phyloP scores from a whole-genome alignment of 2,113 vertebrate species.

The Sisor rabdophorus region DNA sequence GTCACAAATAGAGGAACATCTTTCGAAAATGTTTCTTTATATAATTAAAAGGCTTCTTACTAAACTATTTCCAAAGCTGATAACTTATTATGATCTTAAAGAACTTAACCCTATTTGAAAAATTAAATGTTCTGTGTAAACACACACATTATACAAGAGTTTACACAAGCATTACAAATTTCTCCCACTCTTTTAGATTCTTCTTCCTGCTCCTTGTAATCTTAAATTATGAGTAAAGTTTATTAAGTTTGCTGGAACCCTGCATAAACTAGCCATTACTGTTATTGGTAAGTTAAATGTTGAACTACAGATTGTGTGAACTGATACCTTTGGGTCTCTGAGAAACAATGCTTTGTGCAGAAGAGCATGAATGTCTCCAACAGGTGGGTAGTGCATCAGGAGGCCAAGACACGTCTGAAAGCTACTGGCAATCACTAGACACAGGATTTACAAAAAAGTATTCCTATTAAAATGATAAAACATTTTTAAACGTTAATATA shows the following conservation, averaged over 20 bases:
- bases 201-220: not conserved
- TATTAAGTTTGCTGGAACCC: too few species aligned
- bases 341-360: constrained; percentile 95
- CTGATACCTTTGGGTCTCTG: constrained; percentile 91
- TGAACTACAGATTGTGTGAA: not conserved
- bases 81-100: not conserved
- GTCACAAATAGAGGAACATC: not conserved
- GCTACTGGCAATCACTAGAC: constrained; percentile 93
- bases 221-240: too few species aligned
- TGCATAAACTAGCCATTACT: not conserved
- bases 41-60: too few species aligned
- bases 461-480: constrained; percentile 65
- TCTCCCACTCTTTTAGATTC: not conserved
- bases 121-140: not conserved
- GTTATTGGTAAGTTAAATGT: not conserved
- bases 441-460: constrained; percentile 38
- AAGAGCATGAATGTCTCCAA: constrained; percentile 90
- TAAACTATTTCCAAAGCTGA: not conserved
- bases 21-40: too few species aligned
- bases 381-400: constrained; percentile 93
- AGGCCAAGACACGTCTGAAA: constrained; percentile 97
- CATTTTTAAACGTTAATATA: constrained; percentile 61
- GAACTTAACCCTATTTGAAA: not conserved
- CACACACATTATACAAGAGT: not conserved
- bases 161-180: not conserved